Conservation (phyloP, 2,113 vertebrate species). For the Microtus montanus region DNA sequence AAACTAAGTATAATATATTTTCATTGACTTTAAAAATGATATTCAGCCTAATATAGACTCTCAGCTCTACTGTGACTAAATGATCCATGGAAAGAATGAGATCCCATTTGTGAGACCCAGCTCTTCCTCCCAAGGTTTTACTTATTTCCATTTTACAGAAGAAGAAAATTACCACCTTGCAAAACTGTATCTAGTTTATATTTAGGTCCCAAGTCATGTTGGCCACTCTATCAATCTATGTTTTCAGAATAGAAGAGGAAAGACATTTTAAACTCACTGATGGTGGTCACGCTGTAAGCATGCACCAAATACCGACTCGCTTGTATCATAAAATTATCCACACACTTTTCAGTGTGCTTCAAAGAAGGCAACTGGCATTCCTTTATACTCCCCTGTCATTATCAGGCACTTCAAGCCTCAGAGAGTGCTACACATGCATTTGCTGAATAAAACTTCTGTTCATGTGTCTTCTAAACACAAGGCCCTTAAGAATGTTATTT, state of each 20-base stretch:
- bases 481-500: slow-evolving; percentile 36
- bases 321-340: background rate
- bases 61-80: background rate
- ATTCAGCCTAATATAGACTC: background rate
- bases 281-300: background rate
- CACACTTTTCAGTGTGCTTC: background rate
- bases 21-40: background rate
- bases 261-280: background rate
- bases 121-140: background rate
- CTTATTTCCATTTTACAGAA: background rate
- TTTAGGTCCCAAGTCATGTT: background rate
- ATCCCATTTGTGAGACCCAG: background rate
- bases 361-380: background rate
- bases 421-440: background rate
- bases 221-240: fast-evolving
- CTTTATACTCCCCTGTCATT: background rate
- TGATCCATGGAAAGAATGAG: background rate
- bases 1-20: background rate
- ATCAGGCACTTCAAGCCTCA: background rate
- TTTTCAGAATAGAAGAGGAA: background rate
- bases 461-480: background rate
- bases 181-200: background rate
- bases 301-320: background rate
- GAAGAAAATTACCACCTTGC: background rate
- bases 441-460: slow-evolving; percentile 56